Evolutionary conservation across 2,888 invertebrate species (phyloP), one percentile per base, ranked within the genome.

Genomic region (Apodemia mormo): DNA sequence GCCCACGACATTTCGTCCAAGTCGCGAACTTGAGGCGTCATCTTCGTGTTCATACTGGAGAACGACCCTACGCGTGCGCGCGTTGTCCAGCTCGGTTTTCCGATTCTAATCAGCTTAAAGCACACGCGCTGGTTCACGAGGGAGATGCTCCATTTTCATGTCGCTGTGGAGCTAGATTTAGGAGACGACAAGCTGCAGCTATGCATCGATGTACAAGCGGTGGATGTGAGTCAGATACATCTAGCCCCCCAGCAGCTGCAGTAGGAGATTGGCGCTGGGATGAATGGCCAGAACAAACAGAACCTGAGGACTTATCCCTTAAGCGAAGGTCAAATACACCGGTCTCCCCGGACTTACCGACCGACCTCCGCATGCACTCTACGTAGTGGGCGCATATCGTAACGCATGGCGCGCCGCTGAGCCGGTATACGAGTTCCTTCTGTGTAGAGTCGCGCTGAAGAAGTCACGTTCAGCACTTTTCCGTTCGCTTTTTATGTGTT

Each of bases 1-100:
- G 98, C 90, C 97, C 98, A 76, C 95, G 98, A 2, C 97, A 97
- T 83, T 98, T 98, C 86, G 98, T 98, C 54, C 98, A 98, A 88
- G 98, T 98, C 56, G 98, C 98, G 14, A 98, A 98, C 85, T 94
- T 98, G 54, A 94, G 98, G 7, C 95, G 98, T 9, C 98, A 98
- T 82, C 92, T 98, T 58, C 95, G 98, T 68, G 98, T 98, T 0
- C 98, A 98, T 87, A 98, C 98, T 0, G 98, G 98, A 2, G 98
- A 98, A 87, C 94, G 97, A 29, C 98, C 98, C 0, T 98, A 98
- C 87, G 96, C 96, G 12, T 98, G 98, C 87, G 96, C 97, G 75
- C 94, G 97, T 71, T 98, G 98, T 87, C 95, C 96, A 8, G 96
- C 97, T 54, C 96, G 96, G 76, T 98, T 98, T 90, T 97, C 97